Base-by-base conservation (phyloP, 1,140 invertebrate species). In the Drosophila kohkoa region DNA sequence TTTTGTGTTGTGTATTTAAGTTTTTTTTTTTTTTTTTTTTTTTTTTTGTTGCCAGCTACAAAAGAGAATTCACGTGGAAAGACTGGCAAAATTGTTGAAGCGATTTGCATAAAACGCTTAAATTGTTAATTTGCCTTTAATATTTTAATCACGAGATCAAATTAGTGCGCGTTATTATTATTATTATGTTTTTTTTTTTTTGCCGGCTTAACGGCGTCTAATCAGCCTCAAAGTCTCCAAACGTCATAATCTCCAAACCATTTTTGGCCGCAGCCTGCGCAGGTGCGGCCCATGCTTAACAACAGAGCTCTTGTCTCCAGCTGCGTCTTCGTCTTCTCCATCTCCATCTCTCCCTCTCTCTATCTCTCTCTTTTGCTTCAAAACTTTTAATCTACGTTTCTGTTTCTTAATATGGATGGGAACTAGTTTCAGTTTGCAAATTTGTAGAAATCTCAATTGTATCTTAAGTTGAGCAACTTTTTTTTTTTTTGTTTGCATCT, bases 111-210 rank as follows among this genome's bases (percentile, higher is more conserved):
- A 65, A 73, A 45, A 30, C 48, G 38, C 59, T 35, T 28, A 30
- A 15, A 52, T 52, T 51, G 45, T 58, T 58, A 38, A 38, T 38
- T 38, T 10, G 35, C 35, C 52, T 73, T 52, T 52, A n/a, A 52
- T 20, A 52, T 20, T 25, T 25, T 52, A 64, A 73, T 66, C 64
- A 59, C 70, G 63, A 59, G 70, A 73, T 73, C 54, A 59, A 52
- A 43, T 49, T 25, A 58, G 43, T 43, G 16, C 32, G 49, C 58
- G 49, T 13, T 25, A 45, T 10, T 38, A 10, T 38, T 38, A 8
- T 38, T 32, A 6, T 32, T 32, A 15, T n/a, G n/a, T n/a, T n/a
- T n/a, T 7, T 32, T 32, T 32, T 32, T 32, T 32, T 32, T 32
- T 38, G 35, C 54, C 69, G 35, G 69, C 69, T 59, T 51, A 6